Evolutionary conservation across 2,888 invertebrate genomes (phyloP).

Genomic region (Venusia cambrica): DNA sequence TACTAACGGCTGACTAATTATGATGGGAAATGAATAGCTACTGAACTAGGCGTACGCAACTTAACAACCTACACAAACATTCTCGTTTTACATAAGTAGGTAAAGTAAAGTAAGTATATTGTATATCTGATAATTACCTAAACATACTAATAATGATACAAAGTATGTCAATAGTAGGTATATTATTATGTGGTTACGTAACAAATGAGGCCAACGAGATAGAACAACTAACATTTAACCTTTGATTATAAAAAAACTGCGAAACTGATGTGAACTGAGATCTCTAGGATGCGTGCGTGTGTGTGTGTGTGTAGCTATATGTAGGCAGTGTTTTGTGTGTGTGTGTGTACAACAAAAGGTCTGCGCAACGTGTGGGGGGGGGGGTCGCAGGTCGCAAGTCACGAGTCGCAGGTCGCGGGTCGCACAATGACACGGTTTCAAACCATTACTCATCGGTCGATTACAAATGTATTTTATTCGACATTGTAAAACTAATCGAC

Average conservation of each 20-base stretch:
- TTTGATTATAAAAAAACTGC: conserved; percentile 7
- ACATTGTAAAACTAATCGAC: conserved; percentile 29
- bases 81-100: no score
- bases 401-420: no score
- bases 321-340: no score
- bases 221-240: conserved; percentile 14
- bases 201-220: conserved; percentile 7
- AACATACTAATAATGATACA: conserved; percentile 14
- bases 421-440: conserved; percentile 38
- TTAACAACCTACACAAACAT: no score
- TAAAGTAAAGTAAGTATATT: no score
- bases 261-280: conserved; percentile 15
- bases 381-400: no score
- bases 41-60: no score
- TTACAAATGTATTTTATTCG: conserved; percentile 41
- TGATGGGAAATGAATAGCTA: no score
- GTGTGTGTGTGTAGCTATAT: no score
- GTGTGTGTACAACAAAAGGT: conserved; percentile 25
- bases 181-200: conserved; percentile 6
- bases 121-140: no score
- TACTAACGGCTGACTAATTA: no score
- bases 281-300: conserved; percentile 18
- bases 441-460: conserved; percentile 38
- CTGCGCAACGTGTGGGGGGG: conserved; percentile 25
- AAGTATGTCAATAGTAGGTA: no score